Percentiles rank a stretch among this genome's conserved stretches.
phyloP scores from a whole-genome alignment of 1,140 invertebrate genomes.

The Drosophila trapezifrons region DNA sequence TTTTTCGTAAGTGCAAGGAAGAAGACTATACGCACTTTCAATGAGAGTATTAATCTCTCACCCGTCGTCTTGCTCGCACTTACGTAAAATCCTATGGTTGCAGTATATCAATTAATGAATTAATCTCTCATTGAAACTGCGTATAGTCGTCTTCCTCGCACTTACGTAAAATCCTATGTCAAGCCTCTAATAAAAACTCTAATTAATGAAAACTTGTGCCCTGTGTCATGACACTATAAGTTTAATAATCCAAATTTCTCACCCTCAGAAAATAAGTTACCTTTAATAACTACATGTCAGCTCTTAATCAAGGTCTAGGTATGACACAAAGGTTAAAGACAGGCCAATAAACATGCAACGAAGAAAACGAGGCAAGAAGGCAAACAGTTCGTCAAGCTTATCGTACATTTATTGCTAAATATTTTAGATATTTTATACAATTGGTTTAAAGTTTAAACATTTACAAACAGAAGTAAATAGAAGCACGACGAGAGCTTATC shows the following conservation, averaged over 20 bases:
- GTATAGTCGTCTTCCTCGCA: no score
- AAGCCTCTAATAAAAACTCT: no score
- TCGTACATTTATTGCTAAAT: conserved; percentile 73
- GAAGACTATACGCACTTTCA: no score
- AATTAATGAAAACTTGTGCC: no score
- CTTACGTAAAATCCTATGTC: no score
- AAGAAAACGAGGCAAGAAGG: conserved; percentile 45
- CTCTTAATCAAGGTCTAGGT: conserved; percentile 9
- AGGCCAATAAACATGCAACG: conserved; percentile 44
- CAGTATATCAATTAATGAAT: no score
- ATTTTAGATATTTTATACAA: conserved; percentile 61
- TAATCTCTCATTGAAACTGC: no score
- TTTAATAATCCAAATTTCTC: background rate
- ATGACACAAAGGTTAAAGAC: background rate
- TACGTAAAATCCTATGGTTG: no score
- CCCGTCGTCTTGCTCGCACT: no score
- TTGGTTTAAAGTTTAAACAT: conserved; percentile 71
- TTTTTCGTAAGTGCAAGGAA: no score
- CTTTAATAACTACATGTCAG: background rate
- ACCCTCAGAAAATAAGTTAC: background rate
- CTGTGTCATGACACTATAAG: no score
- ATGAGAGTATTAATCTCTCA: no score
- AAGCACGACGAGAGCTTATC: conserved; percentile 70
- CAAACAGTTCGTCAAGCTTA: conserved; percentile 65
- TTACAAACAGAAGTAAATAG: conserved; percentile 69